A percentile compares a stretch with the other conserved stretches of the same genome.
These are phyloP conservation scores for Neosilurus mollespiculum DNA, from an alignment of 2,797 vertebrate species.

Conservation along the genomic window DNA sequence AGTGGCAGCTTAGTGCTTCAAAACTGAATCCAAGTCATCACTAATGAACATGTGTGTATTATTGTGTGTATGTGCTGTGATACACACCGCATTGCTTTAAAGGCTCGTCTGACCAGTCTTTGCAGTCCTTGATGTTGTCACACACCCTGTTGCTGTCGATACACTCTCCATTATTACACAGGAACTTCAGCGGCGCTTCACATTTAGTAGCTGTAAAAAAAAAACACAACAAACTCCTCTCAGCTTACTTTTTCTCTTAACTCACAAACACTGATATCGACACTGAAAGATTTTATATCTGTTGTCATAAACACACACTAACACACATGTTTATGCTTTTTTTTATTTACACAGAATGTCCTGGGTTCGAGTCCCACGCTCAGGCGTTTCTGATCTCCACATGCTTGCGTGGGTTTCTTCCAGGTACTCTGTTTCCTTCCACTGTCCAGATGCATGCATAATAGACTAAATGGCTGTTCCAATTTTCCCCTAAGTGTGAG, in stretches of 20 bases:
- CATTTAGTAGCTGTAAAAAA: slow-evolving; percentile 83
- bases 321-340: neutral
- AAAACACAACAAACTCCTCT: neutral
- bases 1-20: too few species aligned
- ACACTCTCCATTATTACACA: slow-evolving; percentile 95
- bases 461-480: too few species aligned
- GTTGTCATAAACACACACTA: neutral
- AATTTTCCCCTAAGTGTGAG: too few species aligned
- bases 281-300: neutral
- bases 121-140: slow-evolving; percentile 90
- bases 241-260: neutral
- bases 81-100: slow-evolving; percentile 91
- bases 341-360: too few species aligned
- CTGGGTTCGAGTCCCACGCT: too few species aligned
- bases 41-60: too few species aligned
- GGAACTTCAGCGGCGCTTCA: slow-evolving; percentile 86
- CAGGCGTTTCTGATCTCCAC: too few species aligned
- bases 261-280: neutral
- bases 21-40: too few species aligned
- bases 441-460: too few species aligned
- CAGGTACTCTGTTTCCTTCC: too few species aligned
- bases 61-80: neutral
- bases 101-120: slow-evolving; percentile 96
- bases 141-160: slow-evolving; percentile 93
- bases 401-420: too few species aligned